Evolutionary conservation across 1,140 invertebrate species (phyloP), one percentile per base, ranked within the genome.

Genomic region (Protaetia brevitarsis): DNA sequence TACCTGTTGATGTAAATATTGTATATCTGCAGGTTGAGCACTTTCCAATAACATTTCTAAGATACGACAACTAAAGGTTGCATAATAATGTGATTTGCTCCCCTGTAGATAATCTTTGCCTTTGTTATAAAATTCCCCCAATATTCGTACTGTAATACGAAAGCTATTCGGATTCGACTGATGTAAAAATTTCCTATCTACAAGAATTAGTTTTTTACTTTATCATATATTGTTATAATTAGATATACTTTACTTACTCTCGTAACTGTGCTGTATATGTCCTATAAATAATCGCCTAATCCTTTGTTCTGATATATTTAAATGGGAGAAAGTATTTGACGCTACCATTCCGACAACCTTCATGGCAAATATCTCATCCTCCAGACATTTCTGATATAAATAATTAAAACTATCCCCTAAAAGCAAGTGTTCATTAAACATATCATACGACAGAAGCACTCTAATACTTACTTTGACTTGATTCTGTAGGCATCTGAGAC

Each of bases 401-500:
- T 31, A 66, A 31, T 36, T 16, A 45, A 31, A 65, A 41, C 57
- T 37, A 13, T 45, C 59, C 28, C 59, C 36, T 34, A 0, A 61
- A 16, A 61, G 36, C 16, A 34, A 2, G 8, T 8, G 36, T 30
- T 23, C 19, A 5, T 21, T 62, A 21, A 65, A 45, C 56, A 37
- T 66, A 36, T 34, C 31, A 28, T 65, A 30, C 45, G 31, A 62
- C 10, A 13, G 37, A 37, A 26, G 51, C n/a, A n/a, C n/a, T 31
- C n/a, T n/a, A 31, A 23, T n/a, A 65, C 67, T 74, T 74, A 77
- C 75, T 71, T 69, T 7, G n/a, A 75, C 73, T 36, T 74, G 71
- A 30, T 64, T 29, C n/a, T n/a, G n/a, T n/a, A n/a, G n/a, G 51
- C 59, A 30, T 27, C 58, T 72, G 30, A 65, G 26, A 65, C 75